Evolutionary conservation across 2,888 invertebrate genomes (phyloP), one percentile per base, ranked within the genome.

Genomic region (Ceriagrion tenellum): DNA sequence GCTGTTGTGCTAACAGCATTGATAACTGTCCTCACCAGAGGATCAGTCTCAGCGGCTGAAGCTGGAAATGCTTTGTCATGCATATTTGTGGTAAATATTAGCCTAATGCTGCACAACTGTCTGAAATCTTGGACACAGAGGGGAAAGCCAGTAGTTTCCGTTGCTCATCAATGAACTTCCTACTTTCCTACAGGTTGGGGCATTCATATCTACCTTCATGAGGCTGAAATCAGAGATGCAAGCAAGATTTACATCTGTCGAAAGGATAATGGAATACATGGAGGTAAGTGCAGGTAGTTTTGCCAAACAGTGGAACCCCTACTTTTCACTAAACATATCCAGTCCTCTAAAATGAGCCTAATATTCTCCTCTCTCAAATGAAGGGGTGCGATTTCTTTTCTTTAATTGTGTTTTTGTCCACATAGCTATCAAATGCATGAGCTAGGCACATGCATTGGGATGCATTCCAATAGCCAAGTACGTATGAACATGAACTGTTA

Each of bases 1-100:
- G 96, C 97, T 89, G 97, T 97, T 0, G 96, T 97, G 74, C 96
- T 96, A 12, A 97, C 97, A 12, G 97, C 97, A 20, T 95, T 97
- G 23, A 96, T 97, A 74, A 97, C 97, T 74, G 96, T 97, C n/a
- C 95, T 97, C 55, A 96, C 97, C 0, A 96, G 96, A 90, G 96
- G 96, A 20, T 55, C 95, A 55, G 96, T 96, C 55, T 96, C 96
- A 3, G 97, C 97, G 4, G 97, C 97, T 3, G 96, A 97, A 95
- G 97, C 97, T 74, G 97, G 97, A 55, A 97, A 97, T 96, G 97
- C 97, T 4, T 96, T 97, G 74, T 97, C 97, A 0, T 97, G 97
- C 95, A 97, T 97, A 69, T 96, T 97, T 95, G 97, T 97, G 96
- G 97, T 97, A 96, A 95, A 96, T 95, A n/a, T 23, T 8, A 69